Percentiles rank a stretch among this genome's conserved stretches.
phyloP scores from a whole-genome alignment of 2,113 vertebrate genomes.

The Sterrhoptilus dennistouni region DNA sequence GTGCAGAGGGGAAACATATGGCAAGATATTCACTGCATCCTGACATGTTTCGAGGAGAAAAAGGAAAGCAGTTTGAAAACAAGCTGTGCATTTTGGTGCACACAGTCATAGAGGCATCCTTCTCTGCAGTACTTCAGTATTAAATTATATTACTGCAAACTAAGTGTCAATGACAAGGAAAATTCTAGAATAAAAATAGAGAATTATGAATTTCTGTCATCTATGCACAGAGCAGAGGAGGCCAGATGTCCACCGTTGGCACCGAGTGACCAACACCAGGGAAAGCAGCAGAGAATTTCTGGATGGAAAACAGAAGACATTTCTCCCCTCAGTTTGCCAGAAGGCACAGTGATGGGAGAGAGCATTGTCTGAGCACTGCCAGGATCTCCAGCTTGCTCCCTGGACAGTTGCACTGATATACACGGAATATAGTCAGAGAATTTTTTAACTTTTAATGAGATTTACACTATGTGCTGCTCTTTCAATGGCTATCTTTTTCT shows the following conservation, averaged over 20 bases:
- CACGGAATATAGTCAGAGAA: neutral
- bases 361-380: neutral
- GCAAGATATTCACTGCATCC: neutral
- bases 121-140: neutral
- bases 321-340: neutral
- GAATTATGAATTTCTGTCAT: neutral
- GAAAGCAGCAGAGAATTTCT: neutral
- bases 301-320: neutral
- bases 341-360: neutral
- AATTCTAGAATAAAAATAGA: neutral
- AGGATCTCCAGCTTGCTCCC: neutral
- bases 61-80: neutral
- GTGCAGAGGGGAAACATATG: conserved; percentile 39
- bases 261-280: rapidly evolving
- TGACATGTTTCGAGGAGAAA: neutral
- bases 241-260: neutral
- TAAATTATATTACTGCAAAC: neutral
- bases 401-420: neutral
- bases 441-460: neutral
- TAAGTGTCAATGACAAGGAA: neutral
- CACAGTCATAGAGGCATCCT: neutral
- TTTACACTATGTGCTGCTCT: neutral
- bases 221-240: neutral
- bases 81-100: neutral
- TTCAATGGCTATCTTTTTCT: neutral